These are phyloP conservation scores for Rallus limicola DNA, from an alignment of 2,113 vertebrate genomes.

Conservation along the genomic window DNA sequence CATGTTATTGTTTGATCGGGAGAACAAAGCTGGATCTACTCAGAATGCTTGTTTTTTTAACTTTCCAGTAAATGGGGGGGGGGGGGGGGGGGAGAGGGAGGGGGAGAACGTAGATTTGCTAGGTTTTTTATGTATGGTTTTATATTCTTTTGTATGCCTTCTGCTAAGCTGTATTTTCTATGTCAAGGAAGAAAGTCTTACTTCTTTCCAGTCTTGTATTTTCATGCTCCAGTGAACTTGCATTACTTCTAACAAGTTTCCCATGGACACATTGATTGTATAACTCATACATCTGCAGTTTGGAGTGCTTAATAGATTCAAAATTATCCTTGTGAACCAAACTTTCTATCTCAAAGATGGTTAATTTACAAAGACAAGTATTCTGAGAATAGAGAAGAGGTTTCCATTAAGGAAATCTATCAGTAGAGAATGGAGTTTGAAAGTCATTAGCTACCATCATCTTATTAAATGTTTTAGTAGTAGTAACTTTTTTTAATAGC, in stretches of 20 bases:
- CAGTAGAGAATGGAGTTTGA: not conserved
- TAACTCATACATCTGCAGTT: not conserved
- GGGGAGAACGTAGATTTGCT: not conserved
- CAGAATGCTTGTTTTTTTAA: not conserved
- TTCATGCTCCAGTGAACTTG: not conserved
- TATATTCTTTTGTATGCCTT: not conserved
- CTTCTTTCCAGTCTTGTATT: not conserved
- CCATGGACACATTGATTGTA: not conserved
- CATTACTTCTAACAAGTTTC: not conserved
- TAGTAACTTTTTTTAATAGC: not conserved
- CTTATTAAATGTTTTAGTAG: slow-evolving; percentile 29
- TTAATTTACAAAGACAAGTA: not conserved
- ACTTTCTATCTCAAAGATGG: not conserved
- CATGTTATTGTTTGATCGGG: not conserved
- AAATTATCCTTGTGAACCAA: not conserved
- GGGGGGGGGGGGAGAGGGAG: too few relatives aligned
- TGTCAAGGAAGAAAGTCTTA: not conserved
- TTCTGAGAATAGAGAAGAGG: not conserved
- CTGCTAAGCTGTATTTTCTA: not conserved
- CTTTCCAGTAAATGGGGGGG: not conserved
- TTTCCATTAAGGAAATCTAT: not conserved
- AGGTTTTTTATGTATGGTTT: not conserved
- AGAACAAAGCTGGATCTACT: not conserved
- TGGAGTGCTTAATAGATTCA: not conserved
- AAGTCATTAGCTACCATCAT: not conserved